Evolutionary conservation across 35 echinoderm and acorn worm species (phyloP).

Genomic region (Heliocidaris erythrogramma): DNA sequence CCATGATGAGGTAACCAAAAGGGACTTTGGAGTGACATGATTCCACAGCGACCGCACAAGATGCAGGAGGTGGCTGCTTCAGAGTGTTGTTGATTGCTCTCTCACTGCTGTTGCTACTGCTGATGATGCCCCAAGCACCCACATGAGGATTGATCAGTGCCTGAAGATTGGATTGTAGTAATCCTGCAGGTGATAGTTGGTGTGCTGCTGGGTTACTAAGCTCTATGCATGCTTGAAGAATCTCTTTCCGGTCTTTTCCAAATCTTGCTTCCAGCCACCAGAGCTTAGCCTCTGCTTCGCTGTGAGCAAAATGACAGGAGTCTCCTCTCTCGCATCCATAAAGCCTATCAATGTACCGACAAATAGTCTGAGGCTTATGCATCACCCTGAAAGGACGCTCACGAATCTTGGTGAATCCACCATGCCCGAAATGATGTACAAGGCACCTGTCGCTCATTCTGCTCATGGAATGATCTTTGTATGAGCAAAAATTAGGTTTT

Average conservation of each 20-base stretch:
- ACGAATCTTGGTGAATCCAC: slow-evolving; percentile 57
- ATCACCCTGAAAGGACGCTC: slow-evolving; percentile 56
- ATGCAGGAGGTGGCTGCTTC: not conserved
- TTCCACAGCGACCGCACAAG: not conserved
- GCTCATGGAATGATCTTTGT: slow-evolving; percentile 39
- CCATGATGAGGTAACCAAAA: not conserved
- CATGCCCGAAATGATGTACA: slow-evolving; percentile 44
- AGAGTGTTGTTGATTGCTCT: not conserved
- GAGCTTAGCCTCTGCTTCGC: slow-evolving; percentile 48
- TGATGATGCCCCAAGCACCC: not conserved
- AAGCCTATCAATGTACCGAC: slow-evolving; percentile 53
- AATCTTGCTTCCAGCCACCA: slow-evolving; percentile 20
- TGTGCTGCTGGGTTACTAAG: not conserved
- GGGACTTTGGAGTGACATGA: not conserved
- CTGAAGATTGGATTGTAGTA: not conserved
- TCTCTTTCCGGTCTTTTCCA: not conserved
- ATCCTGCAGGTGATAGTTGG: not conserved
- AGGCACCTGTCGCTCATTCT: slow-evolving; percentile 59
- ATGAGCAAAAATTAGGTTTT: slow-evolving; percentile 44
- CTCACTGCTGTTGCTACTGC: not conserved
- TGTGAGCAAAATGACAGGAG: slow-evolving; percentile 81
- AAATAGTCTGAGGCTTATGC: slow-evolving; percentile 42
- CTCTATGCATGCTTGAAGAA: not conserved
- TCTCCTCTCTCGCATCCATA: slow-evolving; percentile 65
- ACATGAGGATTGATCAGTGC: not conserved